Base-by-base conservation (phyloP, 2,113 vertebrate species). In the Malurus melanocephalus region DNA sequence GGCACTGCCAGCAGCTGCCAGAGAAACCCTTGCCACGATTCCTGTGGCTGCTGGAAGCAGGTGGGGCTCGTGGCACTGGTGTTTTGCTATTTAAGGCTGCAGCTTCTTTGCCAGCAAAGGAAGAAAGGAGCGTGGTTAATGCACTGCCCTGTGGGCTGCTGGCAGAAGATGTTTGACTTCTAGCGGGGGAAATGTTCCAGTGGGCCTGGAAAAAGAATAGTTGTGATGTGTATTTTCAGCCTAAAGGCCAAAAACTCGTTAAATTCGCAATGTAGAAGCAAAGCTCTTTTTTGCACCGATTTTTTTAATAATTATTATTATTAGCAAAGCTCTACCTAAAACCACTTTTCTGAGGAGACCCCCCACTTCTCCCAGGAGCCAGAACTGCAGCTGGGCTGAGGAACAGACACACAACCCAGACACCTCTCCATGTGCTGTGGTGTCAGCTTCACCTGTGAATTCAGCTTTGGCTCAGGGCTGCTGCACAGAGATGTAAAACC, bases 371-470 rank as follows among this genome's bases (percentile, higher is more conserved):
- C 42, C 53, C 45, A 30, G 43, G 72, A 85, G 60, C 43, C 85
- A 85, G 56, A 69, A 62, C 23, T 32, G 16, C 66, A 80, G 49
- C 28, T 11, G 0, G 2, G 21, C 22, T 46, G 51, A 69, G 88
- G 83, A n/a, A 86, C 28, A 55, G 51, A 42, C 53, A 20, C 13
- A 28, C 32, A 85, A 13, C 32, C 18, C 71, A 81, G 78, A 83
- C 87, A 85, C 57, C 66, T 90, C 81, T 49, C 55, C 75, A 30
- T 27, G 42, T 78, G 91, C 85, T 43, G 49, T 15, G 56, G 79
- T 86, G 91, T 85, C 83, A 74, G 4, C 85, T 71, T 95, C 93
- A 95, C 85, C 91, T 95, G 92, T 64, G 53, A 81, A 88, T 91
- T 81, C 83, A 52, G 71, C 81, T 74, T 91, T 93, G 88, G 91